Percentiles rank a stretch among this genome's conserved stretches.
These are phyloP conservation scores for Patella depressa DNA, from an alignment of 2,888 invertebrate species.

Conservation along the genomic window DNA sequence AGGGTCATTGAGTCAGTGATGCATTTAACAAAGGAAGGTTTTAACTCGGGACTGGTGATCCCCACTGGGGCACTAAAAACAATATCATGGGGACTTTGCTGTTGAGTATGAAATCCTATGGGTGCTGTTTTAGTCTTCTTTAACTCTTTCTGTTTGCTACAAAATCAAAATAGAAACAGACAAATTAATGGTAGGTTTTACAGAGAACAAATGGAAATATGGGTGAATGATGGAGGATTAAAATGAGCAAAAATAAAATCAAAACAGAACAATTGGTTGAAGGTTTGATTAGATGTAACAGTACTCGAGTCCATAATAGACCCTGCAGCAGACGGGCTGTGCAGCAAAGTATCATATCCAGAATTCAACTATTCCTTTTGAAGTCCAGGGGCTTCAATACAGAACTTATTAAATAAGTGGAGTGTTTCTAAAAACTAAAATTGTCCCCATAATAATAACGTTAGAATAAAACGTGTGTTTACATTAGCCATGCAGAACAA, in stretches of 20 bases:
- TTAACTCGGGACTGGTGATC: constrained; percentile 29
- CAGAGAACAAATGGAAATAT: background rate
- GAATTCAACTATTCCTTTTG: too few relatives aligned
- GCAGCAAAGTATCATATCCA: too few relatives aligned
- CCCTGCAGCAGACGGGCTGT: too few relatives aligned
- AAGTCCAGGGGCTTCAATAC: too few relatives aligned
- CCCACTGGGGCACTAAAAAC: constrained; percentile 27
- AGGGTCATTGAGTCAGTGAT: constrained; percentile 61
- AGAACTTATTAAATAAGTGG: too few relatives aligned
- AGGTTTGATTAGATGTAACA: background rate
- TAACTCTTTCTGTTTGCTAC: constrained; percentile 54
- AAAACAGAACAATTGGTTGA: background rate
- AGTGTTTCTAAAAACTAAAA: too few relatives aligned
- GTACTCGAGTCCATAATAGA: too few relatives aligned
- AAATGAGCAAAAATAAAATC: constrained; percentile 4
- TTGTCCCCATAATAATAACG: too few relatives aligned
- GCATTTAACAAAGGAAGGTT: constrained; percentile 54
- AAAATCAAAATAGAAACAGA: constrained; percentile 33
- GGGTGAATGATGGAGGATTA: background rate
- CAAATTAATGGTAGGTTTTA: constrained; percentile 10
- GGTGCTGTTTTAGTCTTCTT: constrained; percentile 65
- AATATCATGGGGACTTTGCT: constrained; percentile 20
- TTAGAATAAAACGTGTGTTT: too few relatives aligned
- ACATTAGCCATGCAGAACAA: too few relatives aligned
- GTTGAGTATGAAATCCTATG: constrained; percentile 29